Evolutionary conservation across 2,113 vertebrate species (phyloP).

Genomic region (Theropithecus gelada): DNA sequence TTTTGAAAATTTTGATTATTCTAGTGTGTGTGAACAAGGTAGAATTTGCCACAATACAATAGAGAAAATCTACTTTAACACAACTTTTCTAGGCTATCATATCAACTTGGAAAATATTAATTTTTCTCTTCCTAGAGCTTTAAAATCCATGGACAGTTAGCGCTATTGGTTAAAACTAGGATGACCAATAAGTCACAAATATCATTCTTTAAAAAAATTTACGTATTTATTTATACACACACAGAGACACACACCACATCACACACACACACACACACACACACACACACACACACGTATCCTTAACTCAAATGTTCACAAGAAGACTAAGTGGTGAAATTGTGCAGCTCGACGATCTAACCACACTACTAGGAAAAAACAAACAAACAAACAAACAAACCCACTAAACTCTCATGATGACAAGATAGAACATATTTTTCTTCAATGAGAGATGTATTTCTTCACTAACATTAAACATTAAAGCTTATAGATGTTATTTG

Average conservation of each 20-base stretch:
- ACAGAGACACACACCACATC: not conserved
- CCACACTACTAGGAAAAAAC: not conserved
- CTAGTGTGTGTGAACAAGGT: not conserved
- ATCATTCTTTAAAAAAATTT: not conserved
- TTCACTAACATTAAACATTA: conserved; percentile 51
- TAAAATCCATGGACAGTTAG: not conserved
- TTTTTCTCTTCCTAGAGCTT: not conserved
- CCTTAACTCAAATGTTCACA: not conserved
- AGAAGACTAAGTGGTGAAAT: not conserved
- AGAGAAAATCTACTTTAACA: not conserved
- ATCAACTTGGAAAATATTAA: not conserved
- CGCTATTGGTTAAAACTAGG: not conserved
- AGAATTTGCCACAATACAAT: not conserved
- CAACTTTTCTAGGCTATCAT: not conserved
- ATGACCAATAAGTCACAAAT: not conserved
- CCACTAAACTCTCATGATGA: not conserved
- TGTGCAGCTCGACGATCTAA: not conserved
- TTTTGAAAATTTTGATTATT: not conserved
- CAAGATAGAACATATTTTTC: conserved; percentile 43
- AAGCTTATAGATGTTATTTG: conserved; percentile 37
- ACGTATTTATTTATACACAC: not conserved
- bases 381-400: not conserved
- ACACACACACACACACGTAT: not conserved
- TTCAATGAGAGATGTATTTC: conserved; percentile 20
- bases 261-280: not conserved